Evolutionary conservation across 1,140 invertebrate genomes (phyloP), one percentile per base, ranked within the genome.

Genomic region (Mactra quadrangularis): DNA sequence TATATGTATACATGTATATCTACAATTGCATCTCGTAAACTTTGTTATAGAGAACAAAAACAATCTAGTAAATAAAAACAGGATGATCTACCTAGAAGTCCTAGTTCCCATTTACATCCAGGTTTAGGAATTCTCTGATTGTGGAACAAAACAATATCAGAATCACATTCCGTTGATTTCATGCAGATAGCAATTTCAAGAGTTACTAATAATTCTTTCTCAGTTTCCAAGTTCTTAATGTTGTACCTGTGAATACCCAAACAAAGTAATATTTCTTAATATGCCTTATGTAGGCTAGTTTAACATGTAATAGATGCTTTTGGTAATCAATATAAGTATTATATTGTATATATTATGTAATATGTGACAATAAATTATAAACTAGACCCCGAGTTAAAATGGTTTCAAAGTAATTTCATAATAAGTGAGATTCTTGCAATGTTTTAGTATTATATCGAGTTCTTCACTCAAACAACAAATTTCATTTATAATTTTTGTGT

Each of bases 181-280:
- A 84, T 27, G 19, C 82, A 84, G 3, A 77, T 55, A 47, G 50
- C 59, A 52, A 84, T 53, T 19, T 62, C 52, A 13, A 84, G n/a
- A 64, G 59, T 78, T 1, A 84, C n/a, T 3, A 78, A n/a, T 45
- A 50, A 78, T 31, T 72, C 53, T 11, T 84, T 66, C 55, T 84
- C 75, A 0, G 55, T 55, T 4, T 53, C 60, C 13, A 84, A 53
- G 29, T 84, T 62, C 17, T 47, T 17, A 15, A 84, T 78, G 9
- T 25, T 71, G 55, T 68, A 84, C 22, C 75, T 78, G 27, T 1
- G n/a, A n/a, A n/a, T n/a, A n/a, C n/a, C n/a, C n/a, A n/a, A n/a
- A 27, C 9, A 38, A 9, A n/a, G n/a, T n/a, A n/a, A n/a, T n/a
- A n/a, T n/a, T n/a, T n/a, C n/a, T n/a, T n/a, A n/a, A n/a, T n/a